These are phyloP conservation scores for Salarias fasciatus DNA, from an alignment of 2,797 vertebrate species.

Conservation along the genomic window DNA sequence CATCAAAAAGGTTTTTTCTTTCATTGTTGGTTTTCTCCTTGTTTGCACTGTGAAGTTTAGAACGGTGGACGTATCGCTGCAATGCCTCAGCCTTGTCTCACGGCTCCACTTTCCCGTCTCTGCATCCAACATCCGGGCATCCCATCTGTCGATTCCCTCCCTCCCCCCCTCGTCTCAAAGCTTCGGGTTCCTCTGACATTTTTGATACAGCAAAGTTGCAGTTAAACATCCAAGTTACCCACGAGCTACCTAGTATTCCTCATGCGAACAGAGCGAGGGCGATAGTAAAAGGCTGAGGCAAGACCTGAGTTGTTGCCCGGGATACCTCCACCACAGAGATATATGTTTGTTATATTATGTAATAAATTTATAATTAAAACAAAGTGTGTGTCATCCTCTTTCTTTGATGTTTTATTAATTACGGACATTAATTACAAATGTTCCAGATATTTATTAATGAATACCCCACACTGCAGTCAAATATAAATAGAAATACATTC, in stretches of 20 bases:
- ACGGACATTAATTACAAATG: slow-evolving; percentile 15
- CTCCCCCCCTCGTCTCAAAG: slow-evolving; percentile 1
- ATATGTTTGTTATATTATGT: slow-evolving; percentile 96
- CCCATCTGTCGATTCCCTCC: slow-evolving; percentile 13
- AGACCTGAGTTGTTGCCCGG: slow-evolving; percentile 85
- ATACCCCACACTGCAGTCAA: slow-evolving; percentile 18
- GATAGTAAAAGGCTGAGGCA: slow-evolving; percentile 61
- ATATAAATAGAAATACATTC: slow-evolving; percentile 17
- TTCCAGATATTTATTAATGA: slow-evolving; percentile 42
- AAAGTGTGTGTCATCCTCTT: slow-evolving; percentile 44
- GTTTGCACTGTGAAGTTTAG: slow-evolving; percentile 86
- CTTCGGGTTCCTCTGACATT: not conserved
- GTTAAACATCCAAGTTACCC: slow-evolving; percentile 17
- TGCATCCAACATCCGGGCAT: slow-evolving; percentile 18
- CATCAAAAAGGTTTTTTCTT: slow-evolving; percentile 71
- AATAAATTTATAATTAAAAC: slow-evolving; percentile 86
- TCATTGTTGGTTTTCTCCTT: slow-evolving; percentile 79
- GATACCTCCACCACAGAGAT: slow-evolving; percentile 92
- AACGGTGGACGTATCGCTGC: slow-evolving; percentile 74
- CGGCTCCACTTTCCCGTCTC: slow-evolving; percentile 48
- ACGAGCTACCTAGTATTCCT: slow-evolving; percentile 56
- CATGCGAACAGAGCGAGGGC: slow-evolving; percentile 51
- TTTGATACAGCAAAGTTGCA: slow-evolving; percentile 9
- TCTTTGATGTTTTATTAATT: slow-evolving; percentile 12
- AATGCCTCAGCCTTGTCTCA: slow-evolving; percentile 70